Conservation (phyloP, 2,113 vertebrate species). For the Alethe diademata region DNA sequence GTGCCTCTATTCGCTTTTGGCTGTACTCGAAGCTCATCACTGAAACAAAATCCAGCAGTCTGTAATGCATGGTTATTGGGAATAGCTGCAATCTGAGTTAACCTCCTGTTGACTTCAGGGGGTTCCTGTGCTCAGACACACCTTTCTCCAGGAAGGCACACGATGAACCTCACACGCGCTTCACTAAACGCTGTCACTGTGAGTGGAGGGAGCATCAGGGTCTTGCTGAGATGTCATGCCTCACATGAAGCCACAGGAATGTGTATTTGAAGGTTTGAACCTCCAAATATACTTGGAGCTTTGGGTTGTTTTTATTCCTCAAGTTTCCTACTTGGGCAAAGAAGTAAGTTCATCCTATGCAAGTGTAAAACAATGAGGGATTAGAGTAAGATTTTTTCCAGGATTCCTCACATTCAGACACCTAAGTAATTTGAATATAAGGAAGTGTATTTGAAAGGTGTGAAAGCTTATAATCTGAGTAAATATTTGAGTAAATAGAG, state of each 20-base stretch:
- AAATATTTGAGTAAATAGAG: background rate
- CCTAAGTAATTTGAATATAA: background rate
- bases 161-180: background rate
- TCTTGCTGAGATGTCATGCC: background rate
- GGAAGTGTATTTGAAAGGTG: background rate
- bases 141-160: background rate
- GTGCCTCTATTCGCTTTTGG: conserved; percentile 41
- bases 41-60: conserved; percentile 10
- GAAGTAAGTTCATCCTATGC: background rate
- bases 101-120: background rate
- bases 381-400: background rate
- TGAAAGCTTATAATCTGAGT: background rate
- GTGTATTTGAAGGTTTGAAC: background rate
- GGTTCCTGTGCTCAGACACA: rapidly evolving
- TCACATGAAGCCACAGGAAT: background rate
- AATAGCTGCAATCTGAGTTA: background rate
- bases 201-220: background rate
- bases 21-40: conserved; percentile 47
- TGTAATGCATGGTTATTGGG: background rate
- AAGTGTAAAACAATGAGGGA: background rate
- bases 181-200: rapidly evolving
- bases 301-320: background rate
- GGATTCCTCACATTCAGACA: background rate
- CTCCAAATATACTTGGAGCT: background rate
- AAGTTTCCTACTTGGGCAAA: background rate